Evolutionary conservation across 2,888 invertebrate genomes (phyloP), one percentile per base, ranked within the genome.

Genomic region (Eupithecia dodoneata): DNA sequence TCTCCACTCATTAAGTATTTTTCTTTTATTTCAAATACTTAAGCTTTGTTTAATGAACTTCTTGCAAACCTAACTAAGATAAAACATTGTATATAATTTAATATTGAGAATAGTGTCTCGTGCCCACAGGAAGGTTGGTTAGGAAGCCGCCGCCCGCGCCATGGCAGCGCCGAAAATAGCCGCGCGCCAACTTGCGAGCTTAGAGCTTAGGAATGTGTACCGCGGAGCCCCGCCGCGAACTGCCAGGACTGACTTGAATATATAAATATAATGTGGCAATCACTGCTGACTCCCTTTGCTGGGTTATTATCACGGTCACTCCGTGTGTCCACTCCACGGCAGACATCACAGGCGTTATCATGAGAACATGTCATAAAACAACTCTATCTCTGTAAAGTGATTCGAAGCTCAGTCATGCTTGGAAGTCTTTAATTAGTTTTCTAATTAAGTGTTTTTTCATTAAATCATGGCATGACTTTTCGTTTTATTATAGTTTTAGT

Each of bases 71-170:
- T 70, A 3, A 12, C 10, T 18, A 12, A 18, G 30, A 49, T 5
- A 18, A 70, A 18, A 13, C 59, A 30, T 41, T 47, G 45, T 63
- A 30, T 30, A 59, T 15, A 47, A 69, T 45, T 59, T 70, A 15
- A 47, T 71, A 71, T 30, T 12, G 5, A 67, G 63, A 75, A 67
- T 30, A 42, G 55, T n/a, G 71, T 73, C 75, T 77, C 77, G 69
- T 77, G 71, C 80, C 76, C 81, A 79, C 79, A 80, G 82, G 80
- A 82, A 80, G 82, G 81, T 79, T 80, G 79, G 74, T 79, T 78
- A 78, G 77, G 75, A 81, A 70, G 52, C 79, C 71, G 67, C 76
- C 75, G 79, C 74, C 76, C 59, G 75, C 79, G 79, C 76, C 76
- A 52, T 74, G 79, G 76, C 72, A 76, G 74, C 76, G 79, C 79